Conservation (phyloP, 2,113 vertebrate species). For the Vulpes ferrilata region DNA sequence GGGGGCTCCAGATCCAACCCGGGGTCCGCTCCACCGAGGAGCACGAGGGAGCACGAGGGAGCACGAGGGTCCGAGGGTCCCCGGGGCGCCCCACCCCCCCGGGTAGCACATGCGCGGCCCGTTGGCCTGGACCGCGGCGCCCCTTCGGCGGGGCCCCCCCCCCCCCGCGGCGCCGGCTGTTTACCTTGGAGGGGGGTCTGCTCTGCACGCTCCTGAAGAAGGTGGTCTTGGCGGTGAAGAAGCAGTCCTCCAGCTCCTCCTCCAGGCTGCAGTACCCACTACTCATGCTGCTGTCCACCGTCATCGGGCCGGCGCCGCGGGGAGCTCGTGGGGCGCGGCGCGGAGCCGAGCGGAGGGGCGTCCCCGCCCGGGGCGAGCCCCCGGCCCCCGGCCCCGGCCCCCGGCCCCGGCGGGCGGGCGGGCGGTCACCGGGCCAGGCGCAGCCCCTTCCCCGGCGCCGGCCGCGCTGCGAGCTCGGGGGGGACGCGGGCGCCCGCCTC, state of each 20-base stretch:
- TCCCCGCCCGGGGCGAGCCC: conserved; percentile 6
- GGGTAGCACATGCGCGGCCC: background rate
- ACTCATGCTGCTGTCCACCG: conserved; percentile 95
- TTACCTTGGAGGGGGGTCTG: conserved; percentile 92
- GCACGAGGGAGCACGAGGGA: too few relatives aligned
- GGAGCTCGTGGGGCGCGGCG: background rate
- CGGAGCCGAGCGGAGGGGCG: too few relatives aligned
- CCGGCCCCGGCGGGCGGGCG: background rate
- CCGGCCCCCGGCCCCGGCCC: background rate
- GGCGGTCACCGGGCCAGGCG: conserved; percentile 46
- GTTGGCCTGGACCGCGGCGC: background rate
- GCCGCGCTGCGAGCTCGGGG: conserved; percentile 61
- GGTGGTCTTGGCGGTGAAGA: conserved; percentile 98
- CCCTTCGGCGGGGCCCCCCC: background rate
- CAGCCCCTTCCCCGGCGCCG: conserved; percentile 63
- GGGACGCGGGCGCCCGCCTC: conserved; percentile 9
- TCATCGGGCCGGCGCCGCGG: conserved; percentile 80
- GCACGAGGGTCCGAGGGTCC: too few relatives aligned
- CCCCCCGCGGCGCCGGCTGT: background rate
- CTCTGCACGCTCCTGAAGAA: conserved; percentile 90
- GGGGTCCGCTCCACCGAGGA: too few relatives aligned
- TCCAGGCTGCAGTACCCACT: conserved; percentile 98
- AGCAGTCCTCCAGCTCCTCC: conserved; percentile 96
- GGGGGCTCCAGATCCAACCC: background rate
- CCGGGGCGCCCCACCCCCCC: background rate